A percentile compares a stretch with the other conserved stretches of the same genome.
Evolutionary conservation across 2,888 invertebrate genomes (phyloP).

Genomic region (Scaptomyza parva): DNA sequence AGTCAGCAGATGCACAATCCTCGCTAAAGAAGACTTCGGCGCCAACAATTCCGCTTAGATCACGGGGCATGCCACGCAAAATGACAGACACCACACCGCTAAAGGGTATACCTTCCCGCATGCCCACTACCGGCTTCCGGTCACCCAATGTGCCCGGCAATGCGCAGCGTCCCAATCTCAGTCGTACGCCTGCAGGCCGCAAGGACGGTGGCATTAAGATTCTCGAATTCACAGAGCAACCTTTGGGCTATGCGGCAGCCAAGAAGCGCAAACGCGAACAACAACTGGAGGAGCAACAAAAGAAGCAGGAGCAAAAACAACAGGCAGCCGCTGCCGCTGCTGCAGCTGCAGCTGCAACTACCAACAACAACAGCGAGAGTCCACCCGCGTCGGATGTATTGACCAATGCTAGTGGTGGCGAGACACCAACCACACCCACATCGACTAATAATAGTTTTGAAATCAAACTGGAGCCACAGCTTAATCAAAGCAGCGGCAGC

Average conservation of each 20-base stretch:
- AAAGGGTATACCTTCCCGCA: conserved; percentile 95
- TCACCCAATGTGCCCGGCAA: conserved; percentile 84
- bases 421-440: conserved; percentile 82
- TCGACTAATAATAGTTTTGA: conserved; percentile 74
- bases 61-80: conserved; percentile 95
- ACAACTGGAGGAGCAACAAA: conserved; percentile 88
- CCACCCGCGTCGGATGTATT: conserved; percentile 60
- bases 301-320: conserved; percentile 86
- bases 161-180: conserved; percentile 86
- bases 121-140: conserved; percentile 89
- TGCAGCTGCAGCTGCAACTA: conserved; percentile 75
- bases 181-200: conserved; percentile 88
- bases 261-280: conserved; percentile 95
- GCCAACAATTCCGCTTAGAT: conserved; percentile 94
- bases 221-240: conserved; percentile 96
- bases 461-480: conserved; percentile 75
- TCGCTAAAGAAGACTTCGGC: conserved; percentile 95
- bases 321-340: conserved; percentile 83
- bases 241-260: conserved; percentile 92
- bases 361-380: conserved; percentile 59
- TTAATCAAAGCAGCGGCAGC: conserved; percentile 64
- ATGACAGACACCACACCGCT: conserved; percentile 98
- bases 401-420: conserved; percentile 46
- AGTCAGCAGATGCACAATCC: conserved; percentile 94
- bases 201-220: conserved; percentile 97